Conservation (phyloP, 2,797 vertebrate genomes). For the Gymnoscopelus microlampas region DNA sequence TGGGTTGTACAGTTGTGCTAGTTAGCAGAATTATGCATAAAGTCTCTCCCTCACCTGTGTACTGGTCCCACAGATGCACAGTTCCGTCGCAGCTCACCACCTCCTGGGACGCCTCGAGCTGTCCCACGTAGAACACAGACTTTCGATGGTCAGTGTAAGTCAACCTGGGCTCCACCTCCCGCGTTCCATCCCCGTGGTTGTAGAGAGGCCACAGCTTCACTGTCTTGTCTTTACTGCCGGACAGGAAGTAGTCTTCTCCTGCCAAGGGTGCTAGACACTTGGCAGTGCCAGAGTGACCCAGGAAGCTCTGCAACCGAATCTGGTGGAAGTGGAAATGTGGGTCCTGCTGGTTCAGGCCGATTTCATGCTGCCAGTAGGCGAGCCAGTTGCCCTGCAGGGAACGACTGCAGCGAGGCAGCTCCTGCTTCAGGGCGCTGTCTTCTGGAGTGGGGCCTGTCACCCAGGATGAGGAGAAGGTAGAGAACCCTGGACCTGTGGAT, state of each 20-base stretch:
- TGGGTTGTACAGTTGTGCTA: no score
- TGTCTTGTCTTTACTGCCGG: slow-evolving; percentile 95
- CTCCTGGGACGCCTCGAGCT: slow-evolving; percentile 90
- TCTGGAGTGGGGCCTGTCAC: slow-evolving; percentile 74
- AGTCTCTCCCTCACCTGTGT: slow-evolving; percentile 83
- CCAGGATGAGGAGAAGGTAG: slow-evolving; percentile 75
- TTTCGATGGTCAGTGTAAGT: slow-evolving; percentile 91
- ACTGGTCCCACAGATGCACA: slow-evolving; percentile 96
- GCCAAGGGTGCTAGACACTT: slow-evolving; percentile 91
- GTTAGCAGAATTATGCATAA: neutral
- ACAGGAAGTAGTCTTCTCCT: slow-evolving; percentile 96
- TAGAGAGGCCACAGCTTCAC: slow-evolving; percentile 96
- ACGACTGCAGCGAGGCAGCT: slow-evolving; percentile 90
- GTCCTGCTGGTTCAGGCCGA: slow-evolving; percentile 95
- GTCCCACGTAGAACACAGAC: slow-evolving; percentile 92
- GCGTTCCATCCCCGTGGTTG: slow-evolving; percentile 93
- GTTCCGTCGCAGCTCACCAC: slow-evolving; percentile 98
- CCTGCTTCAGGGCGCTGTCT: slow-evolving; percentile 90
- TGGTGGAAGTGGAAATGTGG: slow-evolving; percentile 97
- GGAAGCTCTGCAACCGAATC: slow-evolving; percentile 95
- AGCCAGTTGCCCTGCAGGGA: slow-evolving; percentile 97
- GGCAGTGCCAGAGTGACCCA: slow-evolving; percentile 89
- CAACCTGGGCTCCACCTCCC: slow-evolving; percentile 87
- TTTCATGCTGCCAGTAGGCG: slow-evolving; percentile 98
- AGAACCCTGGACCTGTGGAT: slow-evolving; percentile 49